Percentiles rank a stretch among this genome's conserved stretches.
phyloP scores from a whole-genome alignment of 2,888 invertebrate species.

The Branchinecta sandiegonensis region DNA sequence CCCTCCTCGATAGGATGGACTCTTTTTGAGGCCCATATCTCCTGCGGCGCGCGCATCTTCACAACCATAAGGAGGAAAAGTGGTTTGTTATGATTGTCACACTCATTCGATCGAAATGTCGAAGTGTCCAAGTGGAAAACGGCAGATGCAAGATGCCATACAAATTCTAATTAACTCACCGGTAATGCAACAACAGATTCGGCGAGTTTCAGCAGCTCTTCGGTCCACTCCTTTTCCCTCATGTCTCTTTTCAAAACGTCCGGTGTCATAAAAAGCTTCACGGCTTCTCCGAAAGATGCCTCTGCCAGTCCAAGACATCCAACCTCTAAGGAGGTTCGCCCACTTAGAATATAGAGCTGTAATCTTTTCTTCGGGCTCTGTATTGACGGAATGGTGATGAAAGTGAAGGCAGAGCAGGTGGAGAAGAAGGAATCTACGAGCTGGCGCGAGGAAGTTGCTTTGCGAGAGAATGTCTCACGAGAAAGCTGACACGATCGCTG shows the following conservation, averaged over 20 bases:
- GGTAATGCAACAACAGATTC: background rate
- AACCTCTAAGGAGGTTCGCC: background rate
- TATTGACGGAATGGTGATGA: conserved; percentile 13
- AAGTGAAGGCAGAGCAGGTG: conserved; percentile 8
- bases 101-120: no score
- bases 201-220: background rate
- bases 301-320: background rate
- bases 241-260: background rate
- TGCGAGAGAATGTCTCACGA: background rate
- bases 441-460: background rate
- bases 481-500: background rate
- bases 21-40: no score
- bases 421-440: background rate
- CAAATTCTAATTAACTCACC: background rate
- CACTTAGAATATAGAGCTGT: conserved; percentile 11
- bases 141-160: no score
- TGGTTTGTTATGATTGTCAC: no score
- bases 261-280: background rate
- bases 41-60: no score
- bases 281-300: background rate
- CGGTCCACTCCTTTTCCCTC: background rate
- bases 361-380: background rate
- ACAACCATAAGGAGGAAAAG: no score
- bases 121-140: no score
- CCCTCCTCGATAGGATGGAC: no score